Percentiles rank a stretch among this genome's conserved stretches.
phyloP scores from a whole-genome alignment of 1,140 invertebrate genomes.

The Bombus huntii region DNA sequence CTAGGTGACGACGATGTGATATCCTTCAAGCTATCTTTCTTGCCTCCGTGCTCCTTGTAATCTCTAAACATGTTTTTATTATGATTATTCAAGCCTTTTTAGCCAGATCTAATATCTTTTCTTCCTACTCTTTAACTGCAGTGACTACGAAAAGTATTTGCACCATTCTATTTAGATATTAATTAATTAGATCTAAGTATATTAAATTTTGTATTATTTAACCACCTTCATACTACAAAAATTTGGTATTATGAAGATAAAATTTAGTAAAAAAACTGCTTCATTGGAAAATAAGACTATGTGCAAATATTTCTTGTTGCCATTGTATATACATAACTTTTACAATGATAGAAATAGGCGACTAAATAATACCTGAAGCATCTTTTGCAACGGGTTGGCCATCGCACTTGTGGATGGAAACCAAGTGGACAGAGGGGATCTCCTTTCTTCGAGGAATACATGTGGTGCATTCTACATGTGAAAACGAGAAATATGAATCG shows the following conservation, averaged over 20 bases:
- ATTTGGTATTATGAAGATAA: too few relatives aligned
- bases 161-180: too few relatives aligned
- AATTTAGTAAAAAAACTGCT: too few relatives aligned
- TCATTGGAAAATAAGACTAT: too few relatives aligned
- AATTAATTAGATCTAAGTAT: too few relatives aligned
- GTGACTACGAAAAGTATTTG: too few relatives aligned
- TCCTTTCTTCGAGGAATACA: constrained; percentile 91
- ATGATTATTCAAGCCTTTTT: too few relatives aligned
- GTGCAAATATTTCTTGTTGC: too few relatives aligned
- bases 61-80: constrained; percentile 83
- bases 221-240: too few relatives aligned
- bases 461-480: constrained; percentile 86
- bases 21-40: constrained; percentile 87
- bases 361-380: constrained; percentile 89
- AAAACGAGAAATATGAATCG: background rate
- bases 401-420: constrained; percentile 96
- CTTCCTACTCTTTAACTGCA: too few relatives aligned
- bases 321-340: background rate
- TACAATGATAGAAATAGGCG: background rate
- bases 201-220: too few relatives aligned
- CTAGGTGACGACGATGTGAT: constrained; percentile 90
- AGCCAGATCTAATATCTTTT: too few relatives aligned
- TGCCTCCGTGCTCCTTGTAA: constrained; percentile 93
- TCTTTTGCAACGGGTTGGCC: constrained; percentile 95
- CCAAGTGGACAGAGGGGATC: constrained; percentile 95